phyloP scores from a whole-genome alignment of 2,888 invertebrate genomes.

The Oxytorus armatus region DNA sequence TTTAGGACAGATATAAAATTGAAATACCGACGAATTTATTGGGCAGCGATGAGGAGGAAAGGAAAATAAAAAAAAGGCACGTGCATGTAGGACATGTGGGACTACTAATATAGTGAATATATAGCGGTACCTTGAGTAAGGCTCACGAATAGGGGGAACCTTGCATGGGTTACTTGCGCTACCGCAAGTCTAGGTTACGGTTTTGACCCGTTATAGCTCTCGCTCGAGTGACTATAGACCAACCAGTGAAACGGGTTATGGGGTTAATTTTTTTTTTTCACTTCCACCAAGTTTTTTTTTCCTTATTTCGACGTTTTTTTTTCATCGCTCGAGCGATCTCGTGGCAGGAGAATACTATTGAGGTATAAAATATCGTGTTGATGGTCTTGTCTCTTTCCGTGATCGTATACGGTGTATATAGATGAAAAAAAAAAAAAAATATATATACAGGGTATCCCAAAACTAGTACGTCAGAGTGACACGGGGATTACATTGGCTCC shows the following conservation, averaged over 20 bases:
- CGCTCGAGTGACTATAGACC: slow-evolving; percentile 29
- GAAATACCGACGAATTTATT: no score
- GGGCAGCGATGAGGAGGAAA: no score
- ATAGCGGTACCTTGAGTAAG: slow-evolving; percentile 63
- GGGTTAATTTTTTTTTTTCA: slow-evolving; percentile 23
- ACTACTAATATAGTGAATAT: slow-evolving; percentile 43
- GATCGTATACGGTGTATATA: no score
- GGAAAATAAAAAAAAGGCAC: not conserved
- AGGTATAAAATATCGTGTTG: slow-evolving; percentile 36
- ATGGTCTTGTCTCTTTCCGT: slow-evolving; percentile 51
- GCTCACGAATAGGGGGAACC: slow-evolving; percentile 23
- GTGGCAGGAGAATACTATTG: slow-evolving; percentile 6
- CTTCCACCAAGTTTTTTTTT: slow-evolving; percentile 2
- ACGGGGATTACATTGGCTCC: no score
- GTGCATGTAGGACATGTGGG: slow-evolving; percentile 14
- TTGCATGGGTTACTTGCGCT: slow-evolving; percentile 45
- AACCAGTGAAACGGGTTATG: slow-evolving; percentile 51
- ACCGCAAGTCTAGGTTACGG: slow-evolving; percentile 51
- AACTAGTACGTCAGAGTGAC: no score
- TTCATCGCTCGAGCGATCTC: slow-evolving; percentile 24
- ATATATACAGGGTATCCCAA: slow-evolving; percentile 19
- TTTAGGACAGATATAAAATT: no score
- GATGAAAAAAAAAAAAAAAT: no score
- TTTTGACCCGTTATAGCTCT: slow-evolving; percentile 51
- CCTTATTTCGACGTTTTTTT: not conserved